Conservation (phyloP, 2,797 vertebrate species). For the Arctocebus calabarensis region DNA sequence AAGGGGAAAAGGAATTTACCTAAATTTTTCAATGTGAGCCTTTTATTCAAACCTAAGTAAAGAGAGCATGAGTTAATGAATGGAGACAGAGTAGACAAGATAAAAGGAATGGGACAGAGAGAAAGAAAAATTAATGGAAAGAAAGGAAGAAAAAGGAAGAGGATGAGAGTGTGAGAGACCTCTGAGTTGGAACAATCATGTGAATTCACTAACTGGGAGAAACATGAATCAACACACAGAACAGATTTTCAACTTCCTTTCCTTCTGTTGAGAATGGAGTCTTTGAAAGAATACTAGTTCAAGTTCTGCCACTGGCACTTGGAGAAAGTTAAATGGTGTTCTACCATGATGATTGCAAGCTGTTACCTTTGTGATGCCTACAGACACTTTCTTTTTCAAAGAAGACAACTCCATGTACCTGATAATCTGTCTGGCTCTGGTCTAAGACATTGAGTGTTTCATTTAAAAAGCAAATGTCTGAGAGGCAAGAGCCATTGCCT, state of each 20-base stretch:
- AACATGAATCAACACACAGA: neutral
- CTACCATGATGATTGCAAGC: neutral
- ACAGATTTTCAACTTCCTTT: neutral
- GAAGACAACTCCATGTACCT: neutral
- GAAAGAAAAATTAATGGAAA: neutral
- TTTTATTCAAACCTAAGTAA: conserved; percentile 1
- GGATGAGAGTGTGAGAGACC: neutral
- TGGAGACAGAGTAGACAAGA: neutral
- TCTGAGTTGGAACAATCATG: neutral
- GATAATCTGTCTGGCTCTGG: neutral
- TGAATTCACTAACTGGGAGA: neutral
- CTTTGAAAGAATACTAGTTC: neutral
- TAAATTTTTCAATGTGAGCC: neutral
- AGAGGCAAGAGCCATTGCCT: neutral
- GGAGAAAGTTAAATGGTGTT: neutral
- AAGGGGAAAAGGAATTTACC: neutral
- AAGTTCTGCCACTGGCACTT: neutral
- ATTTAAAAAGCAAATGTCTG: neutral
- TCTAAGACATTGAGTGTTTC: neutral
- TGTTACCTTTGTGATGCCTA: neutral
- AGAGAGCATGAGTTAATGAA: neutral
- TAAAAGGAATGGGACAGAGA: neutral
- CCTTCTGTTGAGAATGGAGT: neutral
- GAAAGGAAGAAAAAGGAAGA: neutral
- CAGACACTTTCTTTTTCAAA: neutral